Percentiles rank a stretch among this genome's conserved stretches.
Conservation (phyloP, 2,797 vertebrate species). For the Ctenopoma multispine region DNA sequence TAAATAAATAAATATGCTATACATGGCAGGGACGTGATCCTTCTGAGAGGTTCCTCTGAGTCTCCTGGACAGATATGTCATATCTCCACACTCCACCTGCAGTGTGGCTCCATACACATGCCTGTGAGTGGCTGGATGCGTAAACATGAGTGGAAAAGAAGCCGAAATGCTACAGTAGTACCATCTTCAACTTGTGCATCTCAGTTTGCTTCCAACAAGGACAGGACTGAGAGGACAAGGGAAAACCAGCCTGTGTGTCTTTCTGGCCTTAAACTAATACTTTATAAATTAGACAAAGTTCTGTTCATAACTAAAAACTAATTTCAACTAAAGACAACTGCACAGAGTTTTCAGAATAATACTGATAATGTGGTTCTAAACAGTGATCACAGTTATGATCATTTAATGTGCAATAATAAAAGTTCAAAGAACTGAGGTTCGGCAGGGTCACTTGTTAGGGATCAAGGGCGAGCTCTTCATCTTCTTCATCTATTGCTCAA, state of each 20-base stretch:
- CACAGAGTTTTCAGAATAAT: slow-evolving; percentile 71
- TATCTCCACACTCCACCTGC: slow-evolving; percentile 35
- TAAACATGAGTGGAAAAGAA: slow-evolving; percentile 36
- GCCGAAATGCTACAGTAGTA: slow-evolving; percentile 76
- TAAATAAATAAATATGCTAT: slow-evolving; percentile 84
- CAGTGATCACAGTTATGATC: slow-evolving; percentile 72
- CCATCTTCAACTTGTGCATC: slow-evolving; percentile 47
- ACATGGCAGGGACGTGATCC: slow-evolving; percentile 55
- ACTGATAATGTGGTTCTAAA: slow-evolving; percentile 73
- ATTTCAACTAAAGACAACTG: slow-evolving; percentile 45
- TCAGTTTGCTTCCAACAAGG: slow-evolving; percentile 14
- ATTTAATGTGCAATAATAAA: slow-evolving; percentile 75
- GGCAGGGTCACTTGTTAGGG: slow-evolving; percentile 45
- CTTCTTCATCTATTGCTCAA: slow-evolving; percentile 71
- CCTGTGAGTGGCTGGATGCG: slow-evolving; percentile 41
- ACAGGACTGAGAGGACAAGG: slow-evolving; percentile 29
- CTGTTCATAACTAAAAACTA: slow-evolving; percentile 44
- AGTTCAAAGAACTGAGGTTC: slow-evolving; percentile 67
- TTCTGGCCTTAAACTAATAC: slow-evolving; percentile 35
- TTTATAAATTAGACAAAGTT: slow-evolving; percentile 39
- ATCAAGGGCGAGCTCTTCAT: slow-evolving; percentile 34
- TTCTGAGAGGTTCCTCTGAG: slow-evolving; percentile 50
- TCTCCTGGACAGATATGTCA: slow-evolving; percentile 48
- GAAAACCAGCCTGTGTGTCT: slow-evolving; percentile 16
- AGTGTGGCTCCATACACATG: slow-evolving; percentile 60